Evolutionary conservation across 2,797 vertebrate species (phyloP).

Genomic region (Notoglanidium macrostoma): DNA sequence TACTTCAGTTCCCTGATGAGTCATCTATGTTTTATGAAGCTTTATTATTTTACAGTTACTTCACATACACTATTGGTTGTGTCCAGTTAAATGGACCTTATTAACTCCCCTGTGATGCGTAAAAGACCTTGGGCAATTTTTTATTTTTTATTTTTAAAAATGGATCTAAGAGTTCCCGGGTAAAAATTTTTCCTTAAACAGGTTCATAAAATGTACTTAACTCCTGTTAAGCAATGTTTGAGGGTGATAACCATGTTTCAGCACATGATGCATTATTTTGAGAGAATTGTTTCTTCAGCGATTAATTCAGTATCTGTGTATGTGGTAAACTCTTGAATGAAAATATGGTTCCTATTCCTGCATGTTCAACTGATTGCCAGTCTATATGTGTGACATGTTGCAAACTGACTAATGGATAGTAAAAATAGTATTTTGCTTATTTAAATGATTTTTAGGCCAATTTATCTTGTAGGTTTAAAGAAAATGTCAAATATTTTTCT

Average conservation of each 20-base stretch:
- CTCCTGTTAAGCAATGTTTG: neutral
- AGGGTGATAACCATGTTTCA: neutral
- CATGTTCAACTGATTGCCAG: neutral
- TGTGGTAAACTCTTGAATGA: neutral
- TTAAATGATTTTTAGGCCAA: neutral
- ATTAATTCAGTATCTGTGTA: neutral
- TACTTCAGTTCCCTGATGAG: neutral
- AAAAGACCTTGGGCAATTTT: neutral
- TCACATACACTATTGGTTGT: neutral
- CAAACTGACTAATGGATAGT: neutral
- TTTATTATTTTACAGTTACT: slow-evolving; percentile 14
- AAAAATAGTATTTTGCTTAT: neutral
- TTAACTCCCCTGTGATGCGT: neutral
- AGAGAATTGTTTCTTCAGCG: neutral
- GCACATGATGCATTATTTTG: neutral
- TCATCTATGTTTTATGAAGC: neutral
- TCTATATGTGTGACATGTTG: neutral
- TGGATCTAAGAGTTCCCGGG: neutral
- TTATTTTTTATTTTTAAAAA: neutral
- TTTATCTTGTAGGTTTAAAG: neutral
- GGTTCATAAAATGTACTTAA: neutral
- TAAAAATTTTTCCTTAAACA: neutral
- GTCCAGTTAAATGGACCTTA: neutral
- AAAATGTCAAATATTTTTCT: neutral
- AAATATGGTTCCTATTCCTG: neutral